Evolutionary conservation across 2,888 invertebrate species (phyloP), one percentile per base, ranked within the genome.

Genomic region (Zaprionus bogoriensis): DNA sequence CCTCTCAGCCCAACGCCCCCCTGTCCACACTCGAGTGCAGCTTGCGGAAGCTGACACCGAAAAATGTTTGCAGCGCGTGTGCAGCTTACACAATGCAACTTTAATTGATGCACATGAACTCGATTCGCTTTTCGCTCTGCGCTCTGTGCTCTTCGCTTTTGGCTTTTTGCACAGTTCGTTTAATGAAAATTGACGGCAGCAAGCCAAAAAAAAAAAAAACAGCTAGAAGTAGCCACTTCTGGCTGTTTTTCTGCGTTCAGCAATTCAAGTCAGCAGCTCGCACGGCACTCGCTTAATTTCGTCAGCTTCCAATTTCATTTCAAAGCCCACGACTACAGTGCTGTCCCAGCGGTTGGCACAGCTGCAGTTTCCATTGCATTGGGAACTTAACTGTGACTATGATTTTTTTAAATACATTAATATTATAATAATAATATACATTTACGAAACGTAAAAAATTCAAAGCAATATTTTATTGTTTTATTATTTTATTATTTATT

Each of bases 41-140:
- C 14, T 70, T 71, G 67, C 73, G 73, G 73, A 74, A 75, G 67
- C 22, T 52, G 23, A 54, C 28, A 28, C 12, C 39, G 32, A 50
- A 45, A 50, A 45, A 7, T 46, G 32, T 59, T 68, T 67, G 38
- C 30, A 51, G 19, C 57, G 57, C 58, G 63, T 67, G 50, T 57
- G 44, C 51, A 51, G 47, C 41, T 42, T 53, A 45, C 52, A 30
- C 36, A 57, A 32, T 42, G 36, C 28, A 39, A 44, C 54, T 62
- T 55, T 55, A 73, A 61, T 72, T 67, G 50, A n/a, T 48, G 50
- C 38, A 20, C 17, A 12, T 14, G 7, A 32, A 9, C 32, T 14
- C 32, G 32, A 32, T 9, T 30, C 32, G 14, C 14, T 14, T 7
- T 27, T 27, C 27, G n/a, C n/a, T n/a, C n/a, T n/a, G n/a, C n/a